Evolutionary conservation across 2,113 vertebrate genomes (phyloP).

Genomic region (Halichoerus grypus): DNA sequence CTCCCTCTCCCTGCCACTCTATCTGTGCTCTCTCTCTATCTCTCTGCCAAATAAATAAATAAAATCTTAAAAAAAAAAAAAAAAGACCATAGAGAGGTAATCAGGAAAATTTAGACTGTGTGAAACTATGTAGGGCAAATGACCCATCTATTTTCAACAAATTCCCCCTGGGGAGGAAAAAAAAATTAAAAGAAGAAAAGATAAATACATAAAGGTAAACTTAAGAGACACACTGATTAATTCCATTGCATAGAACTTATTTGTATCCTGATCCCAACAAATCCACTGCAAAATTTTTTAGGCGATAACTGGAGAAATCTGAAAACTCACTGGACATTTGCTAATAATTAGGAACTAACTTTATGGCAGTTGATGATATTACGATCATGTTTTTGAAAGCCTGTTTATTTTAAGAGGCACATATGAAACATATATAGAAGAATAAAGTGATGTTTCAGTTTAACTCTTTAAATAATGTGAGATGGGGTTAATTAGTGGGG

Average conservation of each 20-base stretch:
- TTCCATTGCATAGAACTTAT: not conserved
- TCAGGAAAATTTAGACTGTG: not conserved
- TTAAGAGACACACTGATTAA: not conserved
- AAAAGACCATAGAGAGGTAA: not conserved
- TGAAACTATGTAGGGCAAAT: not conserved
- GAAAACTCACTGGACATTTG: not conserved
- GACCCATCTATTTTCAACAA: not conserved
- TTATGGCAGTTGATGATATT: not conserved
- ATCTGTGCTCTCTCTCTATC: too few species aligned
- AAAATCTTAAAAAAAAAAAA: too few species aligned
- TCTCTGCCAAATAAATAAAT: too few species aligned
- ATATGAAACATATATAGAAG: not conserved
- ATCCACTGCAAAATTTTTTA: not conserved
- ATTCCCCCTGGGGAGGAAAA: not conserved
- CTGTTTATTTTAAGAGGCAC: not conserved
- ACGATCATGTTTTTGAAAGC: not conserved
- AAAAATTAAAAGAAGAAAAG: not conserved
- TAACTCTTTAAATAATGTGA: not conserved
- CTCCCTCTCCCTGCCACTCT: too few species aligned
- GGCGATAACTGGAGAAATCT: not conserved
- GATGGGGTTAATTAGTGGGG: not conserved
- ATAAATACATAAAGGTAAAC: not conserved
- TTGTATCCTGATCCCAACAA: not conserved
- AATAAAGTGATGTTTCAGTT: not conserved
- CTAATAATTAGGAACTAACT: not conserved